phyloP scores from a whole-genome alignment of 2,113 vertebrate species.

The Colistium nudipinnis region DNA sequence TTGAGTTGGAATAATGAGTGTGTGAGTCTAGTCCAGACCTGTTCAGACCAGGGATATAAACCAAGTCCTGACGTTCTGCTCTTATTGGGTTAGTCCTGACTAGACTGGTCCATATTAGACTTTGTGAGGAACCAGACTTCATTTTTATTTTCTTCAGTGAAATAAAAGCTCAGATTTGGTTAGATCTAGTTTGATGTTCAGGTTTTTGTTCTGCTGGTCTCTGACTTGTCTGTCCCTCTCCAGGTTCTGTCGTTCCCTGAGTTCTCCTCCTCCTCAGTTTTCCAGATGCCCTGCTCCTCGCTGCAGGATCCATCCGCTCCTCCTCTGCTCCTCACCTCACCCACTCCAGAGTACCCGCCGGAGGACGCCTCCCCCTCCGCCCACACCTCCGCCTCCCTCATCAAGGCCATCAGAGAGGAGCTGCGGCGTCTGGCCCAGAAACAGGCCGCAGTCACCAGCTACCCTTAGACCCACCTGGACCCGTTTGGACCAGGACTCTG shows the following conservation, averaged over 20 bases:
- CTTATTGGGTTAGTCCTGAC: too few relatives aligned
- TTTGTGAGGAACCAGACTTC: too few relatives aligned
- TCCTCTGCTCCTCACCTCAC: slow-evolving; percentile 85
- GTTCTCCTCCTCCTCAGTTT: slow-evolving; percentile 91
- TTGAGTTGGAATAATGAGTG: background rate
- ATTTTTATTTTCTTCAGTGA: too few relatives aligned
- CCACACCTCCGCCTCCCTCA: slow-evolving; percentile 95
- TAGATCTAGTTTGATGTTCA: too few relatives aligned
- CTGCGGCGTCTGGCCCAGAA: slow-evolving; percentile 96
- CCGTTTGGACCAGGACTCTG: slow-evolving; percentile 36
- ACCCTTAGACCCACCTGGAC: slow-evolving; percentile 84
- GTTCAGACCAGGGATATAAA: background rate
- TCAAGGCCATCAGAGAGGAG: slow-evolving; percentile 98
- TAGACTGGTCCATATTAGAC: too few relatives aligned
- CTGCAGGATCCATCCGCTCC: slow-evolving; percentile 88
- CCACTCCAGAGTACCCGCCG: slow-evolving; percentile 88
- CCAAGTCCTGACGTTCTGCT: background rate
- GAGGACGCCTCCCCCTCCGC: slow-evolving; percentile 89
- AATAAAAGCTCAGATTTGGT: too few relatives aligned
- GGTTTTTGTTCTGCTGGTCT: slow-evolving; percentile 20
- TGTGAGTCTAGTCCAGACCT: background rate
- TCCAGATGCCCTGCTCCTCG: slow-evolving; percentile 92
- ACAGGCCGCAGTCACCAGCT: slow-evolving; percentile 88
- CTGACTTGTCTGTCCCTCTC: slow-evolving; percentile 71
- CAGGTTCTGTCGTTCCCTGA: slow-evolving; percentile 90